Conservation (phyloP, 1,140 invertebrate genomes). For the Hylyphantes graminicola region DNA sequence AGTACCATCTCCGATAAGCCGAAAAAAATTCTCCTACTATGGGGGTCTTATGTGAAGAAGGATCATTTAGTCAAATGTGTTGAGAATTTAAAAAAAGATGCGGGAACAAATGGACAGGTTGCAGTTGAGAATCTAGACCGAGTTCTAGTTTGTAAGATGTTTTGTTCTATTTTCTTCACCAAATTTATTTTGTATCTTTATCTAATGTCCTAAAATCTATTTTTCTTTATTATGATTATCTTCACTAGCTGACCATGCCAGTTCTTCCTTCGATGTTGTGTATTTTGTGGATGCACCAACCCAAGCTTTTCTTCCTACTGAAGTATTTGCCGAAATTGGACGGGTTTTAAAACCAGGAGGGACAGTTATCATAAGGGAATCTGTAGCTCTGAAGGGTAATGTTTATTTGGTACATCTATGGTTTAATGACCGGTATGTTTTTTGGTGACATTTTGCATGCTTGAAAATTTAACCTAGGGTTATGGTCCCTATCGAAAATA, state of each 20-base stretch:
- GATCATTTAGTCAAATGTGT: constrained; percentile 63
- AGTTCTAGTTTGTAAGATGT: constrained; percentile 66
- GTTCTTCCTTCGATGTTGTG: constrained; percentile 67
- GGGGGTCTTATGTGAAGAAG: constrained; percentile 64
- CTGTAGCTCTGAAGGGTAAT: constrained; percentile 57
- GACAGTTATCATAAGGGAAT: constrained; percentile 65
- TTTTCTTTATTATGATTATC: background rate
- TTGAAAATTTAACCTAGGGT: no score
- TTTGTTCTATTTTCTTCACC: constrained; percentile 4
- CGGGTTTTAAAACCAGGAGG: constrained; percentile 69
- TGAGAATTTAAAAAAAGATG: constrained; percentile 63
- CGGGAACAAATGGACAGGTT: constrained; percentile 70
- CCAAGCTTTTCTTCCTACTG: constrained; percentile 62
- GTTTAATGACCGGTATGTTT: no score
- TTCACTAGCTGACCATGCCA: constrained; percentile 65
- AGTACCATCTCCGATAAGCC: background rate
- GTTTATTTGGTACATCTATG: no score
- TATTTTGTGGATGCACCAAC: constrained; percentile 67
- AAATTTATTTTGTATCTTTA: constrained; percentile 14
- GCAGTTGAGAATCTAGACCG: constrained; percentile 69
- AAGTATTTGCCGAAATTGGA: constrained; percentile 68
- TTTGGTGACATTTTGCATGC: no score
- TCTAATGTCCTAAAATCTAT: background rate
- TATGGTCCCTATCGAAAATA: no score
- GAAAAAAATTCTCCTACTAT: constrained; percentile 65